Base-by-base conservation (phyloP, 92 coral and sea anemone genomes). In the Phymanthus crucifer region DNA sequence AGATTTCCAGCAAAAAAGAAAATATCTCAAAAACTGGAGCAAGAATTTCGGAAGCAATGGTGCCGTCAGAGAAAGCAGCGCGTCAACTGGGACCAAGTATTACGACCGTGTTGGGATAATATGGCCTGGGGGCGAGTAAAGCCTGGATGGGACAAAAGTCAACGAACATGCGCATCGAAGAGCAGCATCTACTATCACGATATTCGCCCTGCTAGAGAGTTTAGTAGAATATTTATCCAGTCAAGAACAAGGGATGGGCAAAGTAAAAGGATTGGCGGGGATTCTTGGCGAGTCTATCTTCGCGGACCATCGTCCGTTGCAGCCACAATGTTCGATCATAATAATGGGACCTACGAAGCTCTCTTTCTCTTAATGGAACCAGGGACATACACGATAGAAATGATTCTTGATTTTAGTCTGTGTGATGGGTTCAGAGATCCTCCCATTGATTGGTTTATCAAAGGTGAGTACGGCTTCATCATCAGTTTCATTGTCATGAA, bases 361-460 rank as follows among this genome's bases (percentile, higher is more conserved):
- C 69, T 87, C 43, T 82, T 87, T 21, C 66, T 87, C 72, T 56
- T 84, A 8, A 72, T 77, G 70, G 84, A 87, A 35, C 90, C 90
- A 17, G 90, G 90, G 3, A 66, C 54, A 12, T 87, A 87, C 72
- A 29, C 3, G 8, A 58, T 80, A 32, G 83, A 80, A 17, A 75
- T 66, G 23, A 61, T 52, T 37, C 87, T 87, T 26, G 90, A 87
- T 58, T 82, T 74, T 48, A 87, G 90, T 57, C 66, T 82, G 37
- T 87, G 90, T 72, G 87, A 87, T 43, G 90, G 90, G 23, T 73
- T 82, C 19, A 87, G 90, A 38, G 87, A 87, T 61, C 90, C 90
- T 14, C 90, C 90, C 33, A 46, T 52, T 19, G 83, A 87, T 14
- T 87, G 90, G 89, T 85, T 85, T 40, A 76, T 79, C 24, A 73